Evolutionary conservation across 2,888 invertebrate genomes (phyloP).

Genomic region (Caenorhabditis drosophilae): DNA sequence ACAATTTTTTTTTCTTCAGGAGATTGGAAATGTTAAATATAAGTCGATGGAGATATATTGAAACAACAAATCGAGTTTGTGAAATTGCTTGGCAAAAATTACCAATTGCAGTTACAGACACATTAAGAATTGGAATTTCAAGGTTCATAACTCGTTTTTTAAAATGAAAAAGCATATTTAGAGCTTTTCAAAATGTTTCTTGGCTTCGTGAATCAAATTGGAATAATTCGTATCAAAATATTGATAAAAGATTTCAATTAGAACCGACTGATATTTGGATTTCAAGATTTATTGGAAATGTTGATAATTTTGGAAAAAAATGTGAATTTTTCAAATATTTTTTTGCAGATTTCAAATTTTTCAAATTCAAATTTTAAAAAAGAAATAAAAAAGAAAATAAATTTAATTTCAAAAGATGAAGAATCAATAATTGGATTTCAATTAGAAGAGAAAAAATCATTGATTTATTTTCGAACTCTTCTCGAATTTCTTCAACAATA

Average conservation of each 20-base stretch:
- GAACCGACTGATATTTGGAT: slow-evolving; percentile 23
- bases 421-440: no score
- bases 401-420: no score
- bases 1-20: slow-evolving; percentile 25
- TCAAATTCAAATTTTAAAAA: no score
- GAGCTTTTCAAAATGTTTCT: slow-evolving; percentile 13
- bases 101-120: slow-evolving; percentile 24
- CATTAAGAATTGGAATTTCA: slow-evolving; percentile 21
- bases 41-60: slow-evolving; percentile 36
- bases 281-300: slow-evolving; percentile 16
- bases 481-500: slow-evolving; percentile 38
- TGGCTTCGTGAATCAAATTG: slow-evolving; percentile 16
- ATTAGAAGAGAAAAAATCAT: slow-evolving; percentile 16
- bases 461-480: slow-evolving; percentile 38
- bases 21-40: slow-evolving; percentile 22
- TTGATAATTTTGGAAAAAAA: background rate
- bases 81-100: slow-evolving; percentile 38
- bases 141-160: no score
- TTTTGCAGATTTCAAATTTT: background rate
- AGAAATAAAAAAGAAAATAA: no score
- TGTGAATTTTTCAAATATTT: background rate
- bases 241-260: slow-evolving; percentile 23
- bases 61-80: slow-evolving; percentile 31
- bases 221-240: slow-evolving; percentile 11
- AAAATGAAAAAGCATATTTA: no score